phyloP scores from a whole-genome alignment of 2,113 vertebrate genomes.

The Hyla sarda region DNA sequence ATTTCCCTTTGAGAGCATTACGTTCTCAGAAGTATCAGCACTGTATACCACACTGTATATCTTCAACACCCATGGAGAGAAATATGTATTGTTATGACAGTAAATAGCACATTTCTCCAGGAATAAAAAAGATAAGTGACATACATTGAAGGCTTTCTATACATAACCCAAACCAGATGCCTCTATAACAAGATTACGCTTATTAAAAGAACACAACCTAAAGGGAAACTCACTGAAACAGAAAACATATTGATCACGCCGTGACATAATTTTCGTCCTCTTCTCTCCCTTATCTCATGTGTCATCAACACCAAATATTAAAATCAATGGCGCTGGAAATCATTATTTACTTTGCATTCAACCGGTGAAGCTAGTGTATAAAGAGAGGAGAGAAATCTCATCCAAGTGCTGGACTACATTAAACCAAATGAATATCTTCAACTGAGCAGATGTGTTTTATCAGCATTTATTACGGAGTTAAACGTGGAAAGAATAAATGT shows the following conservation, averaged over 20 bases:
- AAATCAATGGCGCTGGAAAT: slow-evolving; percentile 31
- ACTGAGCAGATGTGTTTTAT: slow-evolving; percentile 24
- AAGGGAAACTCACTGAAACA: slow-evolving; percentile 6
- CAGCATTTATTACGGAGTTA: slow-evolving; percentile 9
- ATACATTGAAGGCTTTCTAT: neutral
- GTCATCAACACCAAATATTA: slow-evolving; percentile 32
- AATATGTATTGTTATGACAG: slow-evolving; percentile 61
- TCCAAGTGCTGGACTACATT: slow-evolving; percentile 2
- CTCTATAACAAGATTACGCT: slow-evolving; percentile 15
- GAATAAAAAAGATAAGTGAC: slow-evolving; percentile 51
- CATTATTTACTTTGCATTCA: slow-evolving; percentile 32
- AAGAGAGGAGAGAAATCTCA: neutral
- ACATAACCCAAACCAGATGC: slow-evolving; percentile 13
- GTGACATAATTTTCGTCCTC: slow-evolving; percentile 4
- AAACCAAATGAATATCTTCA: slow-evolving; percentile 18
- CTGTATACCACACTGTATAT: slow-evolving; percentile 63
- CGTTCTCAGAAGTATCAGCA: slow-evolving; percentile 64
- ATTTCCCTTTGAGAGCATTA: slow-evolving; percentile 60
- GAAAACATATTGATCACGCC: neutral
- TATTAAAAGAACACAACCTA: slow-evolving; percentile 43
- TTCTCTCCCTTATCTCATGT: slow-evolving; percentile 1
- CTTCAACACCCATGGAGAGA: slow-evolving; percentile 63
- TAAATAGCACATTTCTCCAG: slow-evolving; percentile 57
- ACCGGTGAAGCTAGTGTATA: neutral
- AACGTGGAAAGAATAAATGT: slow-evolving; percentile 5